A percentile compares a stretch with the other conserved stretches of the same genome.
Evolutionary conservation across 2,113 vertebrate species (phyloP).

Genomic region (Petaurus breviceps): DNA sequence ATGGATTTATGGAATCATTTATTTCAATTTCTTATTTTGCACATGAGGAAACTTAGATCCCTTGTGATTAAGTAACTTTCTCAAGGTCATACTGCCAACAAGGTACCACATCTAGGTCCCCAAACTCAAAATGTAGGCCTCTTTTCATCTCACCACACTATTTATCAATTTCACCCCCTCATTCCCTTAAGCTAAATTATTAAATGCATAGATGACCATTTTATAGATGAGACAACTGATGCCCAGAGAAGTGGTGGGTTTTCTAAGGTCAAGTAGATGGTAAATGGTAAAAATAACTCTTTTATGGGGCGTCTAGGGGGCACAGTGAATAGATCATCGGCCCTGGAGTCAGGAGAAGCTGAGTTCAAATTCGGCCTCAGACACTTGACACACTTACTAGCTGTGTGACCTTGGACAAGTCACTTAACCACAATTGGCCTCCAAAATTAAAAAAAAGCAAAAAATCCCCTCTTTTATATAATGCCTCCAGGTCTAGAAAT

Average conservation of each 20-base stretch:
- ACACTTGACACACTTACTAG: too few species aligned
- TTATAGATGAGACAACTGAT: background rate
- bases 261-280: background rate
- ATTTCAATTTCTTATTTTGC: background rate
- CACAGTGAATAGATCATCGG: too few species aligned
- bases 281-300: background rate
- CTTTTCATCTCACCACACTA: background rate
- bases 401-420: too few species aligned
- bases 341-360: too few species aligned
- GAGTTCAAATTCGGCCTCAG: too few species aligned
- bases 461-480: background rate
- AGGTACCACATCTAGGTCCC: background rate
- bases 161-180: background rate
- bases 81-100: background rate
- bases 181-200: background rate
- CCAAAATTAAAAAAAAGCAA: too few species aligned
- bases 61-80: background rate
- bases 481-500: background rate
- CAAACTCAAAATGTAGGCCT: background rate
- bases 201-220: background rate
- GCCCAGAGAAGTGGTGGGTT: background rate
- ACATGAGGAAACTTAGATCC: background rate
- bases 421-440: too few species aligned
- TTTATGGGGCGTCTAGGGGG: background rate
- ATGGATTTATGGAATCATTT: background rate